Evolutionary conservation across 35 echinoderm and acorn worm genomes (phyloP).

Genomic region (Patiria miniata): DNA sequence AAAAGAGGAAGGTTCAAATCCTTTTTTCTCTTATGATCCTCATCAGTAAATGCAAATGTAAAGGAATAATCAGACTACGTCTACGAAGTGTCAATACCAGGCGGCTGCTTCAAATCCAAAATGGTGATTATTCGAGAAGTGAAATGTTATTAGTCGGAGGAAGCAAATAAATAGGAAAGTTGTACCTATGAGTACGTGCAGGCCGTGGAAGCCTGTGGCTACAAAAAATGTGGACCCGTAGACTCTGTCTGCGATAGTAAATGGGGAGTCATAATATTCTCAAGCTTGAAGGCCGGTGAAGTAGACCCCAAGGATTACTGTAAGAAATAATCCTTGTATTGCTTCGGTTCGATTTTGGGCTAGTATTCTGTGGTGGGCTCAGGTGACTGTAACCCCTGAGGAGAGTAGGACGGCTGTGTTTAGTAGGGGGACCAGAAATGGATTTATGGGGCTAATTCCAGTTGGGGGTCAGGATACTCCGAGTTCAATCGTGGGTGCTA

Average conservation of each 20-base stretch:
- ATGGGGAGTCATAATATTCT: conserved; percentile 68
- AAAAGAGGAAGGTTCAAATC: conserved; percentile 72
- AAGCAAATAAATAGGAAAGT: conserved; percentile 59
- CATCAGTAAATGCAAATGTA: conserved; percentile 86
- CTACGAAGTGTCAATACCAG: conserved; percentile 79
- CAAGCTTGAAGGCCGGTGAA: conserved; percentile 63
- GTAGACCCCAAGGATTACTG: conserved; percentile 46
- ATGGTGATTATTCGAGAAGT: conserved; percentile 70
- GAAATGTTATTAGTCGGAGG: conserved; percentile 22
- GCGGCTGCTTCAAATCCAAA: conserved; percentile 79
- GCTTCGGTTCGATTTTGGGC: conserved; percentile 46
- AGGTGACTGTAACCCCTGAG: conserved; percentile 70
- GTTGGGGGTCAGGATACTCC: conserved; percentile 60
- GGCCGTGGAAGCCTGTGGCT: conserved; percentile 69
- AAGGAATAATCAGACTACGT: conserved; percentile 77
- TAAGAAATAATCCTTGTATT: conserved; percentile 44
- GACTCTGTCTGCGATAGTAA: conserved; percentile 72
- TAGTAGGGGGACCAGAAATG: conserved; percentile 56
- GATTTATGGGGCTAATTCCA: conserved; percentile 46
- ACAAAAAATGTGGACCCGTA: conserved; percentile 82
- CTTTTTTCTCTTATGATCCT: conserved; percentile 77
- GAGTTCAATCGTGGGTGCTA: conserved; percentile 50
- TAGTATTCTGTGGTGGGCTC: conserved; percentile 69
- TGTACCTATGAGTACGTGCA: conserved; percentile 75
- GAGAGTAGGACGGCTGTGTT: conserved; percentile 67